These are phyloP conservation scores for Passer montanus DNA, from an alignment of 2,113 vertebrate species.

Conservation along the genomic window DNA sequence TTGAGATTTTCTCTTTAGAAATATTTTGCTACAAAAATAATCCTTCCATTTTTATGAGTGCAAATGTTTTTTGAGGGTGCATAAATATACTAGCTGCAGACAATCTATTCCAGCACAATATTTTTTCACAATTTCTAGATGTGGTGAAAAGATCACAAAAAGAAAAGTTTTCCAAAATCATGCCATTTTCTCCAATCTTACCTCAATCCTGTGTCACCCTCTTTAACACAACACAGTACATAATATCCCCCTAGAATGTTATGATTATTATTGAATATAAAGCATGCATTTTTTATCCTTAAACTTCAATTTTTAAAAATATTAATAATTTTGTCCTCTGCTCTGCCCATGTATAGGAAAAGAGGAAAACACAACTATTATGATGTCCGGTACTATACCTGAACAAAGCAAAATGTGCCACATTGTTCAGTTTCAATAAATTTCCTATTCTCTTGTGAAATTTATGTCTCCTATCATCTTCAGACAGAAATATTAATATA, in stretches of 20 bases:
- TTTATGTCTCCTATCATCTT: not conserved
- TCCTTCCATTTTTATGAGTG: not conserved
- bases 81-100: not conserved
- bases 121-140: not conserved
- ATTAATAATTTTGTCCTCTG: not conserved
- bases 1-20: not conserved
- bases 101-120: not conserved
- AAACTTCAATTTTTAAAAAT: not conserved
- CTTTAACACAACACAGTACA: not conserved
- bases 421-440: not conserved
- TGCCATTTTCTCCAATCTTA: not conserved
- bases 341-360: not conserved
- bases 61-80: not conserved
- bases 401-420: not conserved
- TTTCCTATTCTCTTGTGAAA: not conserved
- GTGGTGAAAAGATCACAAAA: not conserved
- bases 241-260: not conserved
- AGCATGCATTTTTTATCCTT: not conserved
- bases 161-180: not conserved
- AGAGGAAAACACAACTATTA: not conserved
- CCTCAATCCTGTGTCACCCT: not conserved
- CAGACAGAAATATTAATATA: not conserved
- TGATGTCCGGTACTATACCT: not conserved
- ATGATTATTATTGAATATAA: not conserved
- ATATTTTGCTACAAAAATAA: not conserved